These are phyloP conservation scores for Junonia oenone DNA, from an alignment of 2,888 invertebrate species.

Conservation along the genomic window DNA sequence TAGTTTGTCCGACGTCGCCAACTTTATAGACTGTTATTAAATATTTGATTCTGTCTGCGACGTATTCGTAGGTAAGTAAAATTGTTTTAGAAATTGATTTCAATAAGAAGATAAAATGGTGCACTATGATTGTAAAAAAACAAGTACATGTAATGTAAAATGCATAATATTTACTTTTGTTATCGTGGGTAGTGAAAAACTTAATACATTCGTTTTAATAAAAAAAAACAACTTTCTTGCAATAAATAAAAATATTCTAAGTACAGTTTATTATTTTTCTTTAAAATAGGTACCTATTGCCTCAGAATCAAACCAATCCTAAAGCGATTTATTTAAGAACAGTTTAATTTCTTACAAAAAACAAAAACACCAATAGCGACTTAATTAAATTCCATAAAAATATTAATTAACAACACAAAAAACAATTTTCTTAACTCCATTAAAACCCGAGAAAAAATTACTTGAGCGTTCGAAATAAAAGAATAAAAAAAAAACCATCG, in stretches of 20 bases:
- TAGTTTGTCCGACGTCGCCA: slow-evolving; percentile 17
- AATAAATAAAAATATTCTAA: too few relatives aligned
- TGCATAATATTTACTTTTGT: too few relatives aligned
- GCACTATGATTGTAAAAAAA: too few relatives aligned
- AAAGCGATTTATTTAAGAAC: neutral
- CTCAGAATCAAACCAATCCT: too few relatives aligned
- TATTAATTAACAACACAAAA: neutral
- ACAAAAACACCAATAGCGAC: neutral
- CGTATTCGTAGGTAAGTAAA: neutral
- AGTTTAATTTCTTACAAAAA: too few relatives aligned
- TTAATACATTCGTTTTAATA: too few relatives aligned
- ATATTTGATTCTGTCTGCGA: slow-evolving; percentile 20
- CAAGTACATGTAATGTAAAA: too few relatives aligned
- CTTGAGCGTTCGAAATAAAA: neutral
- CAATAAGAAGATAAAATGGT: too few relatives aligned
- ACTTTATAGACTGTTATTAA: slow-evolving; percentile 24
- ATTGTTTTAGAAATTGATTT: neutral
- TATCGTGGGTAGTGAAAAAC: too few relatives aligned
- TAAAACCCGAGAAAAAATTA: neutral
- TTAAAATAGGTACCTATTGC: too few relatives aligned
- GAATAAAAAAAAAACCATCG: neutral
- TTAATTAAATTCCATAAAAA: neutral
- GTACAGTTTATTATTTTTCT: too few relatives aligned
- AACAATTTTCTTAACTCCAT: neutral
- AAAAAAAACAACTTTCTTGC: too few relatives aligned